Evolutionary conservation across 2,113 vertebrate genomes (phyloP), one percentile per base, ranked within the genome.

Genomic region (Pseudorhombus dupliciocellatus): DNA sequence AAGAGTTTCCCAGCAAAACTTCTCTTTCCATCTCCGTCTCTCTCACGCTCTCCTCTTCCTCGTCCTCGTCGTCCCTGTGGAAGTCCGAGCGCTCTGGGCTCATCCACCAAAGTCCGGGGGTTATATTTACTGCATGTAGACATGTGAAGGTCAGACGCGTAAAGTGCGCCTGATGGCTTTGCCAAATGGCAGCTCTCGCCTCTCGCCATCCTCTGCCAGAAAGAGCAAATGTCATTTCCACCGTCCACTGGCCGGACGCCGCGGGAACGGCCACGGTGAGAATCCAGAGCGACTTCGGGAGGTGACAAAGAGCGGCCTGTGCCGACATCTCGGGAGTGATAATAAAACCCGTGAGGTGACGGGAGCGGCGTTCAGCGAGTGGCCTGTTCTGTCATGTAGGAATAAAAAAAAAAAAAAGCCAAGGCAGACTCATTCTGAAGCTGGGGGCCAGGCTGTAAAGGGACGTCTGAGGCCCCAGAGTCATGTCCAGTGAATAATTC

Each of bases 41-140:
- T 79, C 72, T 70, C 70, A 66, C 65, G 60, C 65, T 88, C 75
- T 69, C 51, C 54, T 75, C 81, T 79, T 77, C 73, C 69, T 70
- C 64, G 62, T 61, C 87, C 75, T 69, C 50, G 31, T 69, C 51
- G 74, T 82, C 61, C 80, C 70, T 63, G 56, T 70, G 81, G 75
- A 80, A 56, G 81, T 40, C 79, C 7, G 44, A 53, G 60, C 6
- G 18, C 76, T 67, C 61, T 2, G 65, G 70, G 30, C 73, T 75
- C 79, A 69, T 88, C 80, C 73, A 82, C 73, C 37, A 73, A 84
- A 84, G 70, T 70, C 62, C 18, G 74, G 66, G 70, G 86, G 66
- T 74, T 84, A 83, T 93, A 93, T 94, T 93, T 94, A 94, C 89
- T 89, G 91, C 89, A 84, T 84, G 88, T 78, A 73, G 92, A 94